Conservation (phyloP, 2,113 vertebrate species). For the Embiotoca jacksoni region DNA sequence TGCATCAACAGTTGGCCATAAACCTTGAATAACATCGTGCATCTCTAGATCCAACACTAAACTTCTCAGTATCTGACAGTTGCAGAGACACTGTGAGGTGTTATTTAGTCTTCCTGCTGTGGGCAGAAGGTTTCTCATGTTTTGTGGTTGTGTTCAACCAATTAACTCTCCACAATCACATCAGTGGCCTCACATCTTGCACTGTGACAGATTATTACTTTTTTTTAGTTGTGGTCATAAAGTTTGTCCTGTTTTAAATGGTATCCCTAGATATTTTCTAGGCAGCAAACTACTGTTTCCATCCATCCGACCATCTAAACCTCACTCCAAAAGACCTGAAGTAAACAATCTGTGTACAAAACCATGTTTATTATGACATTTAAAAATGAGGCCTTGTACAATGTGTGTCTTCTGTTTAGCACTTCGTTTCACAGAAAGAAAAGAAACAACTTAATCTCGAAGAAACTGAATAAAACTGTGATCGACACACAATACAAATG, state of each 20-base stretch:
- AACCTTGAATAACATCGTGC: no score
- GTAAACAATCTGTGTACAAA: conserved; percentile 9
- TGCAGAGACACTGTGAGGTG: not conserved
- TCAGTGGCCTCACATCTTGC: not conserved
- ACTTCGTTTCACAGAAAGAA: conserved; percentile 16
- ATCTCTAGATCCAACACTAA: no score
- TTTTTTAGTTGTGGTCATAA: not conserved
- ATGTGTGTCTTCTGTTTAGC: not conserved
- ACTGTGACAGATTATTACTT: not conserved
- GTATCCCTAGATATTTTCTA: not conserved
- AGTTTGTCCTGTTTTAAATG: no score
- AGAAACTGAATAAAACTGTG: not conserved
- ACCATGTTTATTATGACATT: conserved; percentile 54
- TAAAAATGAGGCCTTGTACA: conserved; percentile 8
- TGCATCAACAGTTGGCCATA: no score
- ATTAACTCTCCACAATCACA: not conserved
- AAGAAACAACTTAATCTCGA: not conserved
- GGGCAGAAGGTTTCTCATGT: not conserved
- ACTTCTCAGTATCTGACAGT: no score
- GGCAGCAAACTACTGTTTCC: no score
- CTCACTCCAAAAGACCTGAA: no score
- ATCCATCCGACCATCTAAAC: no score
- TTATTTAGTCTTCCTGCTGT: not conserved
- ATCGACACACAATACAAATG: conserved; percentile 12
- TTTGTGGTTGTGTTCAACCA: not conserved